Evolutionary conservation across 2,113 vertebrate species (phyloP).

Genomic region (Cyrtonyx montezumae): DNA sequence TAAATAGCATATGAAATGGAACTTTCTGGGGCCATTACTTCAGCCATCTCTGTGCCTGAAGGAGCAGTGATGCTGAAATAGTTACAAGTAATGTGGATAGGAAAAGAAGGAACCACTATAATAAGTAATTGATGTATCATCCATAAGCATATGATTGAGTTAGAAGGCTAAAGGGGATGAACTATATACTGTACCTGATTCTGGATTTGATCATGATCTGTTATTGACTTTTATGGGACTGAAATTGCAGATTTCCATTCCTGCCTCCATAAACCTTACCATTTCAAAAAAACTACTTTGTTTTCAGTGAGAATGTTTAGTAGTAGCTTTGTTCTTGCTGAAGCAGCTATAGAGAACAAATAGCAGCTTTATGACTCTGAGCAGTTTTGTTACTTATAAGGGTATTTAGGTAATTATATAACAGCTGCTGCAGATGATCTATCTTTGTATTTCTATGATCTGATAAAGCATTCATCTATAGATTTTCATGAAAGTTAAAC

Average conservation of each 20-base stretch:
- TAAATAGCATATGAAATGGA: neutral
- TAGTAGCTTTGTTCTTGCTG: neutral
- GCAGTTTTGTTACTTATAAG: neutral
- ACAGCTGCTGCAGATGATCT: conserved; percentile 17
- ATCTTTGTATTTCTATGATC: neutral
- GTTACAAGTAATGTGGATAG: neutral
- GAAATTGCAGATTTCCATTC: neutral
- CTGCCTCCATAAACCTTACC: neutral
- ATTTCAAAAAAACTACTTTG: neutral
- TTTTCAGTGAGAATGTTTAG: neutral
- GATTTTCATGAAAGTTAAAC: neutral
- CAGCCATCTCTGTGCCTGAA: neutral
- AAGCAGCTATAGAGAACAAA: neutral
- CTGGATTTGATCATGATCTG: neutral
- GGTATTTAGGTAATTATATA: neutral
- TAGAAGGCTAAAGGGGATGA: neutral
- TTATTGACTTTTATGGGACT: neutral
- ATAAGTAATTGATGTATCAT: neutral
- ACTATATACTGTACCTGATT: neutral
- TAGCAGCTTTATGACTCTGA: neutral
- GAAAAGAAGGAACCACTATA: neutral
- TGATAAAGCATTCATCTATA: neutral
- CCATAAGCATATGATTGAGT: neutral
- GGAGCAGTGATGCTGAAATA: neutral
- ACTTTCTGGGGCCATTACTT: neutral